Percentiles rank a stretch among this genome's conserved stretches.
These are phyloP conservation scores for Campaea margaritaria DNA, from an alignment of 2,888 invertebrate species.

Conservation along the genomic window DNA sequence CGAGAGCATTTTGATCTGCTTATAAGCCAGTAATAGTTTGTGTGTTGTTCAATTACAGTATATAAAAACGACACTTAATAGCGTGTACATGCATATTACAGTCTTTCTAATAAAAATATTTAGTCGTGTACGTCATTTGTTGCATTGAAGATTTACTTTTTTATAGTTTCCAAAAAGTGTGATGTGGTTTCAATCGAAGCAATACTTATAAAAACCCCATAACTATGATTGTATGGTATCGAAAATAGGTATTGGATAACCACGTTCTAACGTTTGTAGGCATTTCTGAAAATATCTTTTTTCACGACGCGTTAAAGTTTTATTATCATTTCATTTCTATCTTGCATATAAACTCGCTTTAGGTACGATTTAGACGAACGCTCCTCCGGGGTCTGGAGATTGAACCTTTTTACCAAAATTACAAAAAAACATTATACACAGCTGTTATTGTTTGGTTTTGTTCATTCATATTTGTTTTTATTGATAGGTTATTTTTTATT, in stretches of 20 bases:
- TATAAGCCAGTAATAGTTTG: too few relatives aligned
- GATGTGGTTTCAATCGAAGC: too few relatives aligned
- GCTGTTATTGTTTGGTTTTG: background rate
- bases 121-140: too few relatives aligned
- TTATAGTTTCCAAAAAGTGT: background rate
- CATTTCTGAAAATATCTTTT: constrained; percentile 2
- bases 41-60: background rate
- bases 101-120: too few relatives aligned
- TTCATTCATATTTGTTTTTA: constrained; percentile 1
- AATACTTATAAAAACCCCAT: too few relatives aligned
- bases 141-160: background rate
- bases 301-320: constrained; percentile 5
- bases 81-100: too few relatives aligned
- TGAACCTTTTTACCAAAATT: constrained; percentile 1
- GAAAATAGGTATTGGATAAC: too few relatives aligned
- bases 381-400: constrained; percentile 4
- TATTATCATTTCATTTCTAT: constrained; percentile 15
- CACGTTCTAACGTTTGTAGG: too few relatives aligned
- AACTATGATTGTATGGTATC: too few relatives aligned
- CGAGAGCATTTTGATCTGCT: too few relatives aligned
- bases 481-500: background rate
- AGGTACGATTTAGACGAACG: constrained; percentile 6
- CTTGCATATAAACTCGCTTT: constrained; percentile 6
- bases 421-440: constrained; percentile 1
- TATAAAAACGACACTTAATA: too few relatives aligned